Evolutionary conservation across 2,113 vertebrate genomes (phyloP).

Genomic region (Parus major): DNA sequence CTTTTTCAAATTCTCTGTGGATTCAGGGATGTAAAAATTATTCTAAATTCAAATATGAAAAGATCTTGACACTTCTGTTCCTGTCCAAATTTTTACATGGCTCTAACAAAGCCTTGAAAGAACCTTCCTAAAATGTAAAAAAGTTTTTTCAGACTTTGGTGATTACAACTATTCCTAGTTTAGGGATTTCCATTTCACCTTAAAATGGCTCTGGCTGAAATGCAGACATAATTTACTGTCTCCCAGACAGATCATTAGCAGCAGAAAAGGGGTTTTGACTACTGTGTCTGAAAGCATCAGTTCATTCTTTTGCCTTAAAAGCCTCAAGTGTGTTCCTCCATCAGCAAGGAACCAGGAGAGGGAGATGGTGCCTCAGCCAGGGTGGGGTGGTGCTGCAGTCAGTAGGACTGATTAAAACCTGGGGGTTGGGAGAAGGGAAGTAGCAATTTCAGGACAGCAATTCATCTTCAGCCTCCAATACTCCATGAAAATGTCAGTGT

Average conservation of each 20-base stretch:
- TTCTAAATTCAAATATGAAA: background rate
- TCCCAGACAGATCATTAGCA: background rate
- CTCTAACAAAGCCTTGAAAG: background rate
- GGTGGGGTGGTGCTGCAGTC: background rate
- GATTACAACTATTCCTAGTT: background rate
- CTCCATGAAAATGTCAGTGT: background rate
- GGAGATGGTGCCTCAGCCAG: background rate
- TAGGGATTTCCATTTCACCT: background rate
- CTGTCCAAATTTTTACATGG: background rate
- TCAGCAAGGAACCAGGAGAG: background rate
- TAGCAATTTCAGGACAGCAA: background rate
- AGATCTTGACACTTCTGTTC: background rate
- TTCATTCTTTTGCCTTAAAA: background rate
- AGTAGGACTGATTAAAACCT: background rate
- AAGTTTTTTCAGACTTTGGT: background rate
- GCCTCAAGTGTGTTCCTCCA: background rate
- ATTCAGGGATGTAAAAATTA: background rate
- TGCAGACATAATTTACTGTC: background rate
- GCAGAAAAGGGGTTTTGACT: background rate
- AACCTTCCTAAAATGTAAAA: background rate
- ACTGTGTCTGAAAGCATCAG: background rate
- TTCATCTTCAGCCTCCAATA: background rate
- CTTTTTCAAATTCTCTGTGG: background rate
- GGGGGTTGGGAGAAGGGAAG: rapidly evolving
- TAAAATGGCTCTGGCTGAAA: background rate